These are phyloP conservation scores for Tridacna crocea DNA, from an alignment of 2,888 invertebrate genomes.

Conservation along the genomic window DNA sequence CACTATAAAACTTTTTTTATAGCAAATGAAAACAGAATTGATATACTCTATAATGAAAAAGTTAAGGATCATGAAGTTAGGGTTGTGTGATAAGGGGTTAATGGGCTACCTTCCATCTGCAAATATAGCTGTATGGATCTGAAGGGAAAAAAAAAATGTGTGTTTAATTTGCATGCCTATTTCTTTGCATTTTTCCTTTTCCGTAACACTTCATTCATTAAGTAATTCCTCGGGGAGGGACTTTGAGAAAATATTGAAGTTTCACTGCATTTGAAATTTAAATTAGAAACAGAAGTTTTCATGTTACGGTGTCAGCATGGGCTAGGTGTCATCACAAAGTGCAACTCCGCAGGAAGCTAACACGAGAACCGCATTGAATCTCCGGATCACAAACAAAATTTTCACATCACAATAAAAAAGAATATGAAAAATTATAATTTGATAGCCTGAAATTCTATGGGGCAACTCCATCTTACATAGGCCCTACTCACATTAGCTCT, in stretches of 20 bases:
- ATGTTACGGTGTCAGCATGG: slow-evolving; percentile 7
- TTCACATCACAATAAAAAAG: not conserved
- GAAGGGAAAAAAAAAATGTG: not conserved
- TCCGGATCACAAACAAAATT: not conserved
- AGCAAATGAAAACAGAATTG: too few relatives aligned
- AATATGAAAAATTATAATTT: not conserved
- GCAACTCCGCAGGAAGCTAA: slow-evolving; percentile 1
- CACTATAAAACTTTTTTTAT: too few relatives aligned
- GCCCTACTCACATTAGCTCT: not conserved
- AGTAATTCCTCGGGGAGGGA: slow-evolving; percentile 24
- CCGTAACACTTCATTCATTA: slow-evolving; percentile 24
- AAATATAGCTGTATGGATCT: too few relatives aligned
- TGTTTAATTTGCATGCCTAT: slow-evolving; percentile 24
- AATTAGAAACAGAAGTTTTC: slow-evolving; percentile 32
- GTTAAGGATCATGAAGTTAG: too few relatives aligned
- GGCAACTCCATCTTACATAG: not conserved
- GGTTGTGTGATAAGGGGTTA: too few relatives aligned
- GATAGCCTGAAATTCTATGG: not conserved
- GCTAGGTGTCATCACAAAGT: slow-evolving; percentile 3
- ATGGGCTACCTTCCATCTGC: too few relatives aligned
- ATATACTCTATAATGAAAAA: too few relatives aligned
- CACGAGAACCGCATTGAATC: not conserved
- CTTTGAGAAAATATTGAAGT: slow-evolving; percentile 24
- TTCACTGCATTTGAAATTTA: slow-evolving; percentile 33
- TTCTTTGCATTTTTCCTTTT: slow-evolving; percentile 26